Base-by-base conservation (phyloP, 2,888 invertebrate species). In the Diadromus collaris region DNA sequence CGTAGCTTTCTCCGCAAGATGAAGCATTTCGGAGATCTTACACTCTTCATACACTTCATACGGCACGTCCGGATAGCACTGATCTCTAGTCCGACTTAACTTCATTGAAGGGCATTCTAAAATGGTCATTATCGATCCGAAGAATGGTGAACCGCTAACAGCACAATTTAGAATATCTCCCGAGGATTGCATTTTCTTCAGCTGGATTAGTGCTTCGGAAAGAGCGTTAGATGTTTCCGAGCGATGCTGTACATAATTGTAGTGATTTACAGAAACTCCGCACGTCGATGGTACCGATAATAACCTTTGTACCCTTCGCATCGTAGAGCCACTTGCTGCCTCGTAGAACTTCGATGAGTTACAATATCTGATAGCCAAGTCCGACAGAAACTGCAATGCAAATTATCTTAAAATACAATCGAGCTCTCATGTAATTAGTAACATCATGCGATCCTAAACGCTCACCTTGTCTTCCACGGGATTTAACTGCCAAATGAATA, bases 321-420 rank as follows among this genome's bases (percentile, higher is more conserved):
- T 90, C 46, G 91, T 91, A 63, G 93, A 92, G 13, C 94, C 94
- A 88, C 94, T 94, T 83, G 93, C 93, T 41, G 92, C 92, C 86
- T 94, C 92, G 87, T 93, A 94, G 83, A 94, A 93, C 85, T 93
- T 93, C 80, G 93, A 93, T 82, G 93, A 93, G 82, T 91, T 91
- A 83, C 94, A 93, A 73, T 92, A 89, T 54, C 85, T 85, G 13
- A 93, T 82, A 16, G 29, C 54, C 54, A 56, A 56, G 24, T 56
- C 27, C 5, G 16, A 13, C 54, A 56, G n/a, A 56, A n/a, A 10
- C 54, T 56, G 29, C 16, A 27, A 27, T 2, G 7, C 44, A 46
- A 65, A 46, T 13, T 9, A 19, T 9, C 6, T 34, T 34, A 13
- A 10, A 60, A 9, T 13, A 54, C 5, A 56, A 13, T 19, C 9